These are phyloP conservation scores for Pomacea maculata DNA, from an alignment of 1,140 invertebrate genomes.

Conservation along the genomic window DNA sequence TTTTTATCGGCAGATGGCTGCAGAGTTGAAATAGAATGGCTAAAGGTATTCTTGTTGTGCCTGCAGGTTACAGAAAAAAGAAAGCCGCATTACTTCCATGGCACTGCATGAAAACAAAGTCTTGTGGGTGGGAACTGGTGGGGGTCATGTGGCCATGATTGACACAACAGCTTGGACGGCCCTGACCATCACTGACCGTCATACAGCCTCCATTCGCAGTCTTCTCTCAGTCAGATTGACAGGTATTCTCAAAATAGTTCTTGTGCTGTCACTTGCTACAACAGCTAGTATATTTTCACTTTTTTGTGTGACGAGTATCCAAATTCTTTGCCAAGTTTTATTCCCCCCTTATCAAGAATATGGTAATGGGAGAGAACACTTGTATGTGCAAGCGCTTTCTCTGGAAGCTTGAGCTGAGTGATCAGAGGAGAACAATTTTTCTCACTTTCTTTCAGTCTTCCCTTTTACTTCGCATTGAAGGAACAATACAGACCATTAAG, in stretches of 20 bases:
- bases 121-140: slow-evolving; percentile 54
- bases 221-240: slow-evolving; percentile 31
- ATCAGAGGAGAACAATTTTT: too few species aligned
- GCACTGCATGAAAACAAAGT: slow-evolving; percentile 37
- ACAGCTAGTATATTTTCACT: neutral
- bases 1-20: too few species aligned
- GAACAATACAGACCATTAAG: too few species aligned
- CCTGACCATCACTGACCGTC: slow-evolving; percentile 38
- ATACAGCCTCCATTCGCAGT: slow-evolving; percentile 43
- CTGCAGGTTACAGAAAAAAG: slow-evolving; percentile 25
- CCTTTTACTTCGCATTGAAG: too few species aligned
- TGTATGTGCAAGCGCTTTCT: too few species aligned
- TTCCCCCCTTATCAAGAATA: too few species aligned
- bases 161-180: slow-evolving; percentile 36
- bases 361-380: too few species aligned
- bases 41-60: too few species aligned
- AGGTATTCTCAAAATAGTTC: slow-evolving; percentile 24
- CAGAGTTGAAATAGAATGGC: too few species aligned
- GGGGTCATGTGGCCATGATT: slow-evolving; percentile 48
- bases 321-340: neutral
- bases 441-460: too few species aligned
- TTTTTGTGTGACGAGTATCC: too few species aligned
- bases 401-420: too few species aligned
- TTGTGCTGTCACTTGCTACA: neutral
- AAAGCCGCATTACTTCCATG: slow-evolving; percentile 47